Evolutionary conservation across 2,113 vertebrate genomes (phyloP), one percentile per base, ranked within the genome.

Genomic region (Scatophagus argus): DNA sequence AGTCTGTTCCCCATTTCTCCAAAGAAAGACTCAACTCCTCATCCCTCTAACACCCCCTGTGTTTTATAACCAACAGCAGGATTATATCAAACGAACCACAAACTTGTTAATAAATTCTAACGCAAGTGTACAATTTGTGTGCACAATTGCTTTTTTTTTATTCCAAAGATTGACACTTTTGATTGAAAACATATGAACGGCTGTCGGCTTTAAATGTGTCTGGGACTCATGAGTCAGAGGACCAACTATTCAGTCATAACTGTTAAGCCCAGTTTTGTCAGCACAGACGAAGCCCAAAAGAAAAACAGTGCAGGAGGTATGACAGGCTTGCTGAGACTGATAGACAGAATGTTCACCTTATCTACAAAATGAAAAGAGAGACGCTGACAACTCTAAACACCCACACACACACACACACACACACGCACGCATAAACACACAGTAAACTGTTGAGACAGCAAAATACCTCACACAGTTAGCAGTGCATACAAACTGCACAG

Each of bases 71-170:
- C 32, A 74, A 66, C 41, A 41, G n/a, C 27, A 36, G 66, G 55
- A 76, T 69, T 67, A 83, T 27, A 81, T 65, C 31, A 77, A 69
- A 69, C 65, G n/a, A 82, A 81, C 49, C 54, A 60, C 43, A 81
- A 88, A 72, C 54, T 0, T 79, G 69, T 58, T 5, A 36, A 27
- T 71, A 47, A 86, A 75, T 38, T 77, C 4, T n/a, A n/a, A n/a
- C n/a, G n/a, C n/a, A n/a, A n/a, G n/a, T n/a, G n/a, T n/a, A n/a
- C n/a, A n/a, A n/a, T 36, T 25, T 75, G 60, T 32, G 10, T 39
- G 23, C 8, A 2, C 1, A 23, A n/a, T n/a, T n/a, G n/a, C 21
- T 2, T 39, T 2, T 38, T 25, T 49, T 69, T 21, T 23, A 23
- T 41, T 54, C 21, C 41, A 70, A 14, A 25, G 61, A 29, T 39